phyloP scores from a whole-genome alignment of 2,888 invertebrate species.

The Trissolcus brochymenae region DNA sequence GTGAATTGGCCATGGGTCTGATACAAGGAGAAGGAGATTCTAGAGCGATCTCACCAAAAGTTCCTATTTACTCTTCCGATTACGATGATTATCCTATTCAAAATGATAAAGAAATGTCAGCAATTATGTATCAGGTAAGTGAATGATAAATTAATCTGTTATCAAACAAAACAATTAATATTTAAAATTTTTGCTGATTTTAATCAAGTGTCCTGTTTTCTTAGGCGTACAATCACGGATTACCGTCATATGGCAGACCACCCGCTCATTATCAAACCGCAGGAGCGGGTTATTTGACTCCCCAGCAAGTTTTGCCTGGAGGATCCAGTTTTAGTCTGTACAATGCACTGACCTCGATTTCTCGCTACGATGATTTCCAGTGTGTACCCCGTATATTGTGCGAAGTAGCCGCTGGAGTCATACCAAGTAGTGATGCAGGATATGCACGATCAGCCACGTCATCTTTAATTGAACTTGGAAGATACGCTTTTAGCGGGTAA shows the following conservation, averaged over 20 bases:
- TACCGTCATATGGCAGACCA: slow-evolving; percentile 49
- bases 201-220: slow-evolving; percentile 17
- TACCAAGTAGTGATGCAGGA: slow-evolving; percentile 61
- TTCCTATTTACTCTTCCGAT: slow-evolving; percentile 11
- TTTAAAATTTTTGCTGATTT: slow-evolving; percentile 24
- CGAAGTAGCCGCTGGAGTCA: slow-evolving; percentile 80
- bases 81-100: slow-evolving; percentile 36
- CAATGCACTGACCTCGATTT: slow-evolving; percentile 80
- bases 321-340: slow-evolving; percentile 63
- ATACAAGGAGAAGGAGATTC: slow-evolving; percentile 49
- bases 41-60: slow-evolving; percentile 9
- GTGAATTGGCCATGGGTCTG: slow-evolving; percentile 60
- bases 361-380: slow-evolving; percentile 85
- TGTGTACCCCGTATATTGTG: slow-evolving; percentile 89
- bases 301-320: slow-evolving; percentile 42
- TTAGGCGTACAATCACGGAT: slow-evolving; percentile 36
- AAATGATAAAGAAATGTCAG: slow-evolving; percentile 44
- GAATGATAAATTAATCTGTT: slow-evolving; percentile 18
- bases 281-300: slow-evolving; percentile 52
- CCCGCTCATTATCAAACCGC: slow-evolving; percentile 52
- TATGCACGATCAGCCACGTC: slow-evolving; percentile 63
- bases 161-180: slow-evolving; percentile 38
- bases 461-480: slow-evolving; percentile 65
- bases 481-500: slow-evolving; percentile 79
- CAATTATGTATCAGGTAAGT: no score